Evolutionary conservation across 2,797 vertebrate species (phyloP).

Genomic region (Anguilla anguilla): DNA sequence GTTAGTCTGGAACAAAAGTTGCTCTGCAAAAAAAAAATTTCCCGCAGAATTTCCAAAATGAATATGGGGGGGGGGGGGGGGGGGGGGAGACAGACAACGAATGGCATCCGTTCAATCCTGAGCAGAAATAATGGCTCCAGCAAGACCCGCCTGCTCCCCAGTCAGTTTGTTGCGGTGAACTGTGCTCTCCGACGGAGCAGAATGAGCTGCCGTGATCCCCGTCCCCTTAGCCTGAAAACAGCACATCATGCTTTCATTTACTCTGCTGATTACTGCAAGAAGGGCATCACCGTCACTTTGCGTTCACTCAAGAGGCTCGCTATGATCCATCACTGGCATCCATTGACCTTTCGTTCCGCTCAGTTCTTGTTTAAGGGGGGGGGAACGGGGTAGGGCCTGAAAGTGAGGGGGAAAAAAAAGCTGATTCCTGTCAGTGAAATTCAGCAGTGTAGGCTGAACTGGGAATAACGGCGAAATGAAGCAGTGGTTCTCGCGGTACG

Average conservation of each 20-base stretch:
- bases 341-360: background rate
- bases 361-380: background rate
- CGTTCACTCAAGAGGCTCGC: background rate
- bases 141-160: background rate
- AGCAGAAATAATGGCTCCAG: background rate
- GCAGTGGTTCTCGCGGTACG: background rate
- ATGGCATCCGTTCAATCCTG: background rate
- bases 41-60: background rate
- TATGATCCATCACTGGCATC: background rate
- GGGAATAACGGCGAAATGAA: too few species aligned
- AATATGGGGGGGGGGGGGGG: background rate
- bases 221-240: background rate
- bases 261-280: background rate
- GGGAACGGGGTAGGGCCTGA: background rate
- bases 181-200: background rate
- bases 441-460: background rate
- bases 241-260: background rate
- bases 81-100: background rate
- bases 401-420: background rate
- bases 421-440: too few species aligned
- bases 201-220: background rate
- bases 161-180: background rate
- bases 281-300: background rate
- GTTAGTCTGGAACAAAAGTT: background rate
- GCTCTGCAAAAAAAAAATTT: background rate